Evolutionary conservation across 2,888 invertebrate genomes (phyloP).

Genomic region (Meteorus colon): DNA sequence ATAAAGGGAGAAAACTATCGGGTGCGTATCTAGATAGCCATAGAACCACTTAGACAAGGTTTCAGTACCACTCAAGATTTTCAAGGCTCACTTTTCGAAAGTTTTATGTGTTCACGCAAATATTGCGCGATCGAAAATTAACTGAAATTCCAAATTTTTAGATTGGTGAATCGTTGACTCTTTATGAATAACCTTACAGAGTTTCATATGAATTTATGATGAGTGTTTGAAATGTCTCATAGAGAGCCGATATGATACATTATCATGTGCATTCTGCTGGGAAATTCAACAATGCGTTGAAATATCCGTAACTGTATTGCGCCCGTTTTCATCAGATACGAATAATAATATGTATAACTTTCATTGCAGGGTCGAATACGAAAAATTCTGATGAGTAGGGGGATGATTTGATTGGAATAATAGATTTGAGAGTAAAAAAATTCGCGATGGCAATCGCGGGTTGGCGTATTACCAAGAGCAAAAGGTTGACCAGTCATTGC

Average conservation of each 20-base stretch:
- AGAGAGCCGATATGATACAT: too few relatives aligned
- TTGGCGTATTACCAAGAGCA: background rate
- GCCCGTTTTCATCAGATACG: too few relatives aligned
- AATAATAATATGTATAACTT: too few relatives aligned
- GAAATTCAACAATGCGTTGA: too few relatives aligned
- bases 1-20: background rate
- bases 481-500: slow-evolving; percentile 31
- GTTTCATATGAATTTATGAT: too few relatives aligned
- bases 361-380: too few relatives aligned
- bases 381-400: too few relatives aligned
- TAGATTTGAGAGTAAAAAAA: background rate
- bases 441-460: background rate
- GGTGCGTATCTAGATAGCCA: slow-evolving; percentile 24
- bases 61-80: slow-evolving; percentile 34
- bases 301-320: too few relatives aligned
- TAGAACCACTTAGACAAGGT: slow-evolving; percentile 35
- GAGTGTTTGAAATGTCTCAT: too few relatives aligned
- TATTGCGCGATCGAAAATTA: slow-evolving; percentile 24
- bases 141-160: slow-evolving; percentile 7
- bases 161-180: background rate
- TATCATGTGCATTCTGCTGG: too few relatives aligned
- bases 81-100: background rate
- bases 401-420: slow-evolving; percentile 8
- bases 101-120: background rate
- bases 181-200: too few relatives aligned